Percentiles rank a stretch among this genome's conserved stretches.
Evolutionary conservation across 2,797 vertebrate genomes (phyloP).

Genomic region (Anolis apletophallus): DNA sequence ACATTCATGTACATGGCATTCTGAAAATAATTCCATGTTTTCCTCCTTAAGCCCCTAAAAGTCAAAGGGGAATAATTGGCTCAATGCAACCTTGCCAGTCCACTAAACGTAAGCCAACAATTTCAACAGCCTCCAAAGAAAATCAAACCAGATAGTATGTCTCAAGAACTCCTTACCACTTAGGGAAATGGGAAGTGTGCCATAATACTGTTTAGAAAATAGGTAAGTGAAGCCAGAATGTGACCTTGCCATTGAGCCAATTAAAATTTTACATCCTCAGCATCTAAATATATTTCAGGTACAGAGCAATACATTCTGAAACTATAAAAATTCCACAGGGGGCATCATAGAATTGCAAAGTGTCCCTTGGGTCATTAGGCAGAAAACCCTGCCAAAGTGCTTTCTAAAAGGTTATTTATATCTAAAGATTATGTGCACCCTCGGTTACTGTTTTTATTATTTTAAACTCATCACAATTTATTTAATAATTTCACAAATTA

Average conservation of each 20-base stretch:
- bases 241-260: background rate
- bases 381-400: background rate
- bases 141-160: background rate
- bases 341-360: background rate
- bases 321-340: background rate
- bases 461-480: background rate
- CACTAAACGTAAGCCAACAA: background rate
- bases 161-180: too few species aligned
- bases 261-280: background rate
- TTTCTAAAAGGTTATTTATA: constrained; percentile 4
- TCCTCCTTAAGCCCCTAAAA: background rate
- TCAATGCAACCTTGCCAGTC: background rate
- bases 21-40: background rate
- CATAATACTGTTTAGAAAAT: background rate
- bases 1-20: background rate
- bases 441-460: background rate
- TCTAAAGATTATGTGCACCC: background rate
- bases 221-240: background rate
- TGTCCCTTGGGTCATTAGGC: background rate
- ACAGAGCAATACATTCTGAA: background rate
- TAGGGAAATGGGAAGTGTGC: background rate
- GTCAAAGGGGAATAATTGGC: background rate
- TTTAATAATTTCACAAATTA: background rate
- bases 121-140: background rate
- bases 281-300: background rate